These are phyloP conservation scores for Amphilophus citrinellus DNA, from an alignment of 2,113 vertebrate species.

Conservation along the genomic window DNA sequence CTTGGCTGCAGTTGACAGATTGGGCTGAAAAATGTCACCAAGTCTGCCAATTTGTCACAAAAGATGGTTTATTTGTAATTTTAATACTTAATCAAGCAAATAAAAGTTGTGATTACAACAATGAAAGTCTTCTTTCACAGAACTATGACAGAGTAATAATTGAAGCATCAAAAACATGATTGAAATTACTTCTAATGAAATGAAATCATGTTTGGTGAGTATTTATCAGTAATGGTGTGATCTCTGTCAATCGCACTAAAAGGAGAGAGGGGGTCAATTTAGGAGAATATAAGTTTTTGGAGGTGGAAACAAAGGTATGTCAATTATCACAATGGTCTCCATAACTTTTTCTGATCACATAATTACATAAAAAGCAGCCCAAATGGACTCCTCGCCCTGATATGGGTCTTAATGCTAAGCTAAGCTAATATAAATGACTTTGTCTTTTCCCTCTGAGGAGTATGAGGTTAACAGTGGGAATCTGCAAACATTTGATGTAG, in stretches of 20 bases:
- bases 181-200: too few relatives aligned
- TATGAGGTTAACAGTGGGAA: background rate
- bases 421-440: background rate
- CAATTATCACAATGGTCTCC: background rate
- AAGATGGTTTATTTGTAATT: background rate
- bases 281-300: background rate
- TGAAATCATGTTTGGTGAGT: too few relatives aligned
- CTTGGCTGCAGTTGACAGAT: too few relatives aligned
- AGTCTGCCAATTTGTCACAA: background rate
- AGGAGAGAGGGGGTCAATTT: background rate
- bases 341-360: background rate
- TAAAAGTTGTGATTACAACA: background rate
- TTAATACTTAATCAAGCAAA: background rate
- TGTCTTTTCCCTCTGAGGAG: background rate
- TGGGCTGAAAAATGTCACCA: background rate
- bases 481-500: conserved; percentile 21
- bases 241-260: background rate
- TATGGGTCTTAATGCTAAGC: background rate
- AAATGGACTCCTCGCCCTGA: background rate
- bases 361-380: background rate
- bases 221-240: background rate
- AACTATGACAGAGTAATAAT: background rate
- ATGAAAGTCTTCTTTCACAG: conserved; percentile 7
- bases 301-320: background rate
- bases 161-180: background rate